These are phyloP conservation scores for Caenorhabditis drosophilae DNA, from an alignment of 2,888 invertebrate species.

Conservation along the genomic window DNA sequence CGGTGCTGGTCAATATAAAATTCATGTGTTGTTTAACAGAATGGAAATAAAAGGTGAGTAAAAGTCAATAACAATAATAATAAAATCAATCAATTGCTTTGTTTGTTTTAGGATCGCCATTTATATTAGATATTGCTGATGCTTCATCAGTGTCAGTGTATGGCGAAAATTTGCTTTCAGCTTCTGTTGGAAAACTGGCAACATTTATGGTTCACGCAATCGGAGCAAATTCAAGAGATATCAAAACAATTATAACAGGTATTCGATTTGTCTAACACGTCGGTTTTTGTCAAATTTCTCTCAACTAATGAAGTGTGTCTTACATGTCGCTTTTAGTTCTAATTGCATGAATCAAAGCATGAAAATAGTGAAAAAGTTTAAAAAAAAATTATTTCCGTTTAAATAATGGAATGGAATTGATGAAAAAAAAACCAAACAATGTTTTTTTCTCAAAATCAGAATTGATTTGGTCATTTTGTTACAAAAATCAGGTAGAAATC, in stretches of 20 bases:
- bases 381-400: no score
- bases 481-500: neutral
- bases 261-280: neutral
- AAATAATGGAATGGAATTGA: no score
- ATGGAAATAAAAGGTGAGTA: constrained; percentile 79
- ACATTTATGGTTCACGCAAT: constrained; percentile 74
- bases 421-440: constrained; percentile 3
- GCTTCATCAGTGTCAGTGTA: constrained; percentile 73
- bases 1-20: constrained; percentile 76
- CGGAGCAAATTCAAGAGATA: constrained; percentile 69
- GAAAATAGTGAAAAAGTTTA: no score
- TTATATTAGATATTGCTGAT: constrained; percentile 71
- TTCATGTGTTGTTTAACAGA: constrained; percentile 92
- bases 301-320: no score
- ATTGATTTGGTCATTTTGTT: neutral
- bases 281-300: neutral
- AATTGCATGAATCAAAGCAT: no score
- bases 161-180: constrained; percentile 74
- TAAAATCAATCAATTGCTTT: no score
- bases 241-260: constrained; percentile 70
- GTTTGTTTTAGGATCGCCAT: constrained; percentile 70
- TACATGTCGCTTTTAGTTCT: no score
- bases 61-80: no score
- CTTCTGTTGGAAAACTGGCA: constrained; percentile 75
- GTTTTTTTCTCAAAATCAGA: constrained; percentile 2